Evolutionary conservation across 2,113 vertebrate species (phyloP).

Genomic region (Hyaena hyaena): DNA sequence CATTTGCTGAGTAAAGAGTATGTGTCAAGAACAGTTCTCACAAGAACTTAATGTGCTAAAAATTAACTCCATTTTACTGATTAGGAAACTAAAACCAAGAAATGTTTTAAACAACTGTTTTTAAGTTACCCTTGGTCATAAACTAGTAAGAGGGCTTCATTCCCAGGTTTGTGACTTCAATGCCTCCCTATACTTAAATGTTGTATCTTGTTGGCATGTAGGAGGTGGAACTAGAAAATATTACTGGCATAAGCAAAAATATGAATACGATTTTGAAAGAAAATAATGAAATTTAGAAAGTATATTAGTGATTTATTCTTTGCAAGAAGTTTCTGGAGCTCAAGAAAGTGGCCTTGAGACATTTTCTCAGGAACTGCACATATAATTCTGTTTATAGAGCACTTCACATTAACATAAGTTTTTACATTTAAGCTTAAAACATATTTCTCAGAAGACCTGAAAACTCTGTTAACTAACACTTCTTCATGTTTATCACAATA

Average conservation of each 20-base stretch:
- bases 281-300: background rate
- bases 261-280: constrained; percentile 3
- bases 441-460: constrained; percentile 55
- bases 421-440: constrained; percentile 46
- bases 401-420: background rate
- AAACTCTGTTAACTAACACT: constrained; percentile 49
- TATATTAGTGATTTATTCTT: constrained; percentile 13
- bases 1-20: background rate
- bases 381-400: constrained; percentile 45
- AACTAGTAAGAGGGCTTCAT: background rate
- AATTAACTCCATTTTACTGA: background rate
- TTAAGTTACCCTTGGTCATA: background rate
- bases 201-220: background rate
- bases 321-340: constrained; percentile 18
- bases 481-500: constrained; percentile 38
- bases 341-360: background rate
- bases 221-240: background rate
- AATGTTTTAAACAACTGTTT: background rate
- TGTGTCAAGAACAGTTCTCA: background rate
- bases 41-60: background rate
- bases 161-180: background rate
- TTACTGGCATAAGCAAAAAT: background rate
- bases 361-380: background rate
- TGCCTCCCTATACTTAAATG: background rate
- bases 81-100: background rate